Percentiles rank a stretch among this genome's conserved stretches.
phyloP scores from a whole-genome alignment of 2,797 vertebrate genomes.

The Coendou prehensilis region DNA sequence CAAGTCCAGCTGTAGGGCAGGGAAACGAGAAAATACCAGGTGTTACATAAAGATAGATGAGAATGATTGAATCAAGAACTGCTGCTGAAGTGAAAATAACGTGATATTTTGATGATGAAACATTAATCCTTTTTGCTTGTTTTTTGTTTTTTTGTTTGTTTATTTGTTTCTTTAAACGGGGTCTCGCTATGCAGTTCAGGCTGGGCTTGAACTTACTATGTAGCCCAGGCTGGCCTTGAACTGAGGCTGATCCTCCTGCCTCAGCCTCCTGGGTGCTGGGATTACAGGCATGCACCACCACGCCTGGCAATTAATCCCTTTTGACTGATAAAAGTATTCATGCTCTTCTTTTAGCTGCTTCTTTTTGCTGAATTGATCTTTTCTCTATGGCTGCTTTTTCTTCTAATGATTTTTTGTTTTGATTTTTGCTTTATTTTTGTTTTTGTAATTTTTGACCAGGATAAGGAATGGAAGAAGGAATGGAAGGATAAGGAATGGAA shows the following conservation, averaged over 20 bases:
- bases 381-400: background rate
- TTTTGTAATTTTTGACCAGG: background rate
- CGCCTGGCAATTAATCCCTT: background rate
- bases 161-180: no score
- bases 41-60: background rate
- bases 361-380: background rate
- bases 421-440: background rate
- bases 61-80: background rate
- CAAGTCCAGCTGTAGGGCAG: background rate
- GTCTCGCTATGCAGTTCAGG: no score
- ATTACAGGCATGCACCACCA: no score
- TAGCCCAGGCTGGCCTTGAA: no score
- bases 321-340: background rate
- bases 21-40: background rate
- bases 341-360: background rate
- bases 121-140: background rate
- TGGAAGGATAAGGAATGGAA: no score
- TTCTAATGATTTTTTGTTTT: background rate
- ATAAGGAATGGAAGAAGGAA: no score
- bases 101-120: background rate
- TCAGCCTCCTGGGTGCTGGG: no score
- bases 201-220: no score
- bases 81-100: background rate
- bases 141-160: no score
- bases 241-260: no score